Evolutionary conservation across 2,113 vertebrate genomes (phyloP).

Genomic region (Charadrius vociferus): DNA sequence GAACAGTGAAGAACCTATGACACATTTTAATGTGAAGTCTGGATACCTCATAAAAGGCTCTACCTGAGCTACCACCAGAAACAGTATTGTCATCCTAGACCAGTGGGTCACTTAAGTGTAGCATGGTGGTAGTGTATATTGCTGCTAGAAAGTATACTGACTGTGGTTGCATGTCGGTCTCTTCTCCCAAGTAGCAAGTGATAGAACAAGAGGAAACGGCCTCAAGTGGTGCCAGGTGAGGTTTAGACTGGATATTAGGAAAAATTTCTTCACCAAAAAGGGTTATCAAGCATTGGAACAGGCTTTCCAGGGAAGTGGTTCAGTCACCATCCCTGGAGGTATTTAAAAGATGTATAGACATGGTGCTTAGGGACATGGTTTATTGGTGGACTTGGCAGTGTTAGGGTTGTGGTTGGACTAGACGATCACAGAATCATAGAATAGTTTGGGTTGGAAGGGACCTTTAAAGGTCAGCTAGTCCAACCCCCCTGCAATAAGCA

Average conservation of each 20-base stretch:
- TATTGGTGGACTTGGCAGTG: not conserved
- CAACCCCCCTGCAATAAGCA: not conserved
- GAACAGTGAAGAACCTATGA: not conserved
- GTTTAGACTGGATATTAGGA: not conserved
- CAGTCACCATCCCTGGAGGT: not conserved
- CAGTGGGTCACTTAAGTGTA: not conserved
- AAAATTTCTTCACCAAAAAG: not conserved
- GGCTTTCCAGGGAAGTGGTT: not conserved
- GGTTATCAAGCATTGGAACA: not conserved
- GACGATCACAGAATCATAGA: not conserved
- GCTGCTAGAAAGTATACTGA: not conserved
- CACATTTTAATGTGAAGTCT: not conserved
- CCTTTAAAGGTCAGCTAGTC: not conserved
- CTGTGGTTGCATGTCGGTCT: not conserved
- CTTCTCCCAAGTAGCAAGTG: not conserved
- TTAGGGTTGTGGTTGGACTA: not conserved
- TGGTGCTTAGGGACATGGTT: not conserved
- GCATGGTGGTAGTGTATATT: fast-evolving
- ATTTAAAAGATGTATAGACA: fast-evolving
- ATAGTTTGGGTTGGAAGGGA: not conserved
- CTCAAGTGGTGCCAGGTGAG: not conserved
- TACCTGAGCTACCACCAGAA: not conserved
- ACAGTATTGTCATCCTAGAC: not conserved
- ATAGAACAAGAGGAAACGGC: fast-evolving
- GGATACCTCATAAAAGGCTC: not conserved